These are phyloP conservation scores for Pterostichus niger DNA, from an alignment of 2,888 invertebrate genomes.

Conservation along the genomic window DNA sequence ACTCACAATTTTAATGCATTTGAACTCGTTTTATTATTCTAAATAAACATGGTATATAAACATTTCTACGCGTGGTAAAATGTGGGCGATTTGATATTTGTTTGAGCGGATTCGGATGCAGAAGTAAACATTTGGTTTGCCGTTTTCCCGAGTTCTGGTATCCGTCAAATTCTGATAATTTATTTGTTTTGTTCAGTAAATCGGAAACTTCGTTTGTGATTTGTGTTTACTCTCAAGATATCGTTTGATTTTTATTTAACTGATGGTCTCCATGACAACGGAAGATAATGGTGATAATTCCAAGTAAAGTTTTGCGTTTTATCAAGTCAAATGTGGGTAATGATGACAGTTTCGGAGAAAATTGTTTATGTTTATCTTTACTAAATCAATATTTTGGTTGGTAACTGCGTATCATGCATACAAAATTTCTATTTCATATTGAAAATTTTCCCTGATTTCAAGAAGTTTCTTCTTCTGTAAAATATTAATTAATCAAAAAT, in stretches of 20 bases:
- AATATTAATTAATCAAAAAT: no score
- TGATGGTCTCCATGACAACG: slow-evolving; percentile 4
- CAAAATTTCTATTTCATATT: background rate
- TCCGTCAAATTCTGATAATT: background rate
- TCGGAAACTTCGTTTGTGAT: background rate
- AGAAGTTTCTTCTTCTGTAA: no score
- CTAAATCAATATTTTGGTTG: background rate
- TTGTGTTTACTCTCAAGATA: background rate
- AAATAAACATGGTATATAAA: no score
- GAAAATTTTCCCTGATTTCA: background rate
- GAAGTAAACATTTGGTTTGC: slow-evolving; percentile 12
- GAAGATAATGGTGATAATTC: slow-evolving; percentile 20
- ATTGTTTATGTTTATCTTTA: background rate
- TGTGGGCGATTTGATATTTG: background rate
- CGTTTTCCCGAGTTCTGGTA: background rate
- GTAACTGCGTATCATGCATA: background rate
- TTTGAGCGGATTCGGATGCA: background rate
- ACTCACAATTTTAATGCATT: no score
- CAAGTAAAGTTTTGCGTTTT: slow-evolving; percentile 11
- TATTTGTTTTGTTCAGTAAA: background rate
- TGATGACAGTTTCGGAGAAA: slow-evolving; percentile 27
- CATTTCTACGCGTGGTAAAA: no score
- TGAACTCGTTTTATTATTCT: no score
- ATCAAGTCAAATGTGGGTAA: slow-evolving; percentile 18
- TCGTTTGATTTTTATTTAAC: background rate